Evolutionary conservation across 1,140 invertebrate genomes (phyloP).

Genomic region (Homarus americanus): DNA sequence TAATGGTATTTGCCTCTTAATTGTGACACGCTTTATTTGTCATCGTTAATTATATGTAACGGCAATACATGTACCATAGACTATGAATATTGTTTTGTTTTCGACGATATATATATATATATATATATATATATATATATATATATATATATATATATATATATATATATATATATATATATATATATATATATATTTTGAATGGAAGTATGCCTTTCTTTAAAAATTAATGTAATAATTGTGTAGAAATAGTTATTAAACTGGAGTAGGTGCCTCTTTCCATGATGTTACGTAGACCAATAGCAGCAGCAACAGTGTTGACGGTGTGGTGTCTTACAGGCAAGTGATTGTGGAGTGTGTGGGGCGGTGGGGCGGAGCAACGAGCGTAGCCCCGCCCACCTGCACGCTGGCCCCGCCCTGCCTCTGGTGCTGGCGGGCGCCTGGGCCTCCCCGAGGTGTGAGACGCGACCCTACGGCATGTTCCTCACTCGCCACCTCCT

Average conservation of each 20-base stretch:
- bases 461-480: constrained; percentile 63
- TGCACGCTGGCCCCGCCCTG: constrained; percentile 46
- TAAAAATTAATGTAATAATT: background rate
- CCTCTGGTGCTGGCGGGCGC: constrained; percentile 40
- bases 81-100: no score
- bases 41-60: no score
- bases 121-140: no score
- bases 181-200: no score
- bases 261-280: background rate
- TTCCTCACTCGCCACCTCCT: constrained; percentile 44
- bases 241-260: background rate
- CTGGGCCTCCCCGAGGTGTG: constrained; percentile 46
- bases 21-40: no score
- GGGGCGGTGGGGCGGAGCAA: constrained; percentile 28
- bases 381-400: constrained; percentile 38
- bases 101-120: no score
- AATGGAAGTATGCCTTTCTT: no score
- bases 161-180: no score
- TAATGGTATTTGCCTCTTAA: no score
- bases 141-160: no score
- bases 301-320: background rate
- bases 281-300: background rate
- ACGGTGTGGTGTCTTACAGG: constrained; percentile 16
- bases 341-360: constrained; percentile 24
- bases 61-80: no score